phyloP scores from a whole-genome alignment of 2,797 vertebrate genomes.

The Hafferia zeledoni region DNA sequence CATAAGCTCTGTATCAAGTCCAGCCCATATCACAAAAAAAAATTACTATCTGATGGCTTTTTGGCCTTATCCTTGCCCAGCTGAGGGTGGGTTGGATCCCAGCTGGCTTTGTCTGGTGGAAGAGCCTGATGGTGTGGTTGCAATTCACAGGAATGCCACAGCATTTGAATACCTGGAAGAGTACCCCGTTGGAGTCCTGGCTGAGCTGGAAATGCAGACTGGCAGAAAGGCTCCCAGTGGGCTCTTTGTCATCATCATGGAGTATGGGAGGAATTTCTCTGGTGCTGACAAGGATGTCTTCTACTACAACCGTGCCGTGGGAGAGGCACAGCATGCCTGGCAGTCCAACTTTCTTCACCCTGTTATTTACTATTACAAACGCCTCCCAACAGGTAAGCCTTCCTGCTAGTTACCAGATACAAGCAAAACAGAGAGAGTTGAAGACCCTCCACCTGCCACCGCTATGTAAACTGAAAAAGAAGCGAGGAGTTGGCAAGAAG shows the following conservation, averaged over 20 bases:
- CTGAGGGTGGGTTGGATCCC: neutral
- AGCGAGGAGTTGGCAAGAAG: neutral
- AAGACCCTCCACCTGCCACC: neutral
- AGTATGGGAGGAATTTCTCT: constrained; percentile 91
- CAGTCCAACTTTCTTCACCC: constrained; percentile 96
- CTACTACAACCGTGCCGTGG: constrained; percentile 86
- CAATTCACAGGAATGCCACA: constrained; percentile 73
- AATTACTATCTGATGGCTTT: neutral
- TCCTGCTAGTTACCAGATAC: neutral
- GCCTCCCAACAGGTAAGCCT: constrained; percentile 87
- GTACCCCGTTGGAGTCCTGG: constrained; percentile 87
- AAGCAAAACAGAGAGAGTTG: neutral
- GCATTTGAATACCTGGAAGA: constrained; percentile 92
- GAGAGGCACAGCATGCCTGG: constrained; percentile 90
- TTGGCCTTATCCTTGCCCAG: neutral
- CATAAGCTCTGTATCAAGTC: neutral
- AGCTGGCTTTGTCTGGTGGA: neutral
- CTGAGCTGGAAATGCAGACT: constrained; percentile 81
- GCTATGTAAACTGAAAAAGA: neutral
- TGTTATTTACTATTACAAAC: constrained; percentile 91
- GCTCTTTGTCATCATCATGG: constrained; percentile 88
- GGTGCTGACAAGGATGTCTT: constrained; percentile 89
- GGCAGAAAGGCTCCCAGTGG: constrained; percentile 78
- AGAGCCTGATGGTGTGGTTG: neutral
- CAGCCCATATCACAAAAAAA: neutral